Evolutionary conservation across 2,888 invertebrate species (phyloP).

Genomic region (Arctia plantaginis): DNA sequence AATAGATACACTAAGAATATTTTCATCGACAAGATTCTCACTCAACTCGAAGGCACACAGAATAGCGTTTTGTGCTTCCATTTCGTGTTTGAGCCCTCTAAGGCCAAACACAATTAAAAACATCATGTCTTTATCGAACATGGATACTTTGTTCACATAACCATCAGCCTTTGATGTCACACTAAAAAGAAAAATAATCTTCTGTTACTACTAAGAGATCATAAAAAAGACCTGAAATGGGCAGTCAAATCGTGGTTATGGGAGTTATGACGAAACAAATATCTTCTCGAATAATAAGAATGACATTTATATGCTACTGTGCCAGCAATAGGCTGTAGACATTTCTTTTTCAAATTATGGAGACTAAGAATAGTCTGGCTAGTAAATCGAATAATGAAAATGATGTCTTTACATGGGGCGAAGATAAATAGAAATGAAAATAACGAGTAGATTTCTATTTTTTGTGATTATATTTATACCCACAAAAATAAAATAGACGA

Average conservation of each 20-base stretch:
- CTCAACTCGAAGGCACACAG: constrained; percentile 87
- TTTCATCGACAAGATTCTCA: constrained; percentile 73
- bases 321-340: no score
- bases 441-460: no score
- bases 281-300: background rate
- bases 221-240: no score
- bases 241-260: no score
- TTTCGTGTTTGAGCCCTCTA: constrained; percentile 90
- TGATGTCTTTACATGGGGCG: no score
- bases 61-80: constrained; percentile 89
- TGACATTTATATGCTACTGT: no score
- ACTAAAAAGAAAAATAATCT: constrained; percentile 58
- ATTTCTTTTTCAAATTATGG: no score
- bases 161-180: constrained; percentile 84
- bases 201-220: background rate
- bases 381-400: no score
- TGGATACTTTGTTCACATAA: constrained; percentile 88
- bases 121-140: constrained; percentile 91
- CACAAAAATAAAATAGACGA: background rate
- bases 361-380: no score
- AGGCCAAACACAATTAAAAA: constrained; percentile 91
- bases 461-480: no score
- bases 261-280: no score
- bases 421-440: no score
- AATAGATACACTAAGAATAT: constrained; percentile 86